phyloP scores from a whole-genome alignment of 2,113 vertebrate genomes.

The Nothocercus nigrocapillus region DNA sequence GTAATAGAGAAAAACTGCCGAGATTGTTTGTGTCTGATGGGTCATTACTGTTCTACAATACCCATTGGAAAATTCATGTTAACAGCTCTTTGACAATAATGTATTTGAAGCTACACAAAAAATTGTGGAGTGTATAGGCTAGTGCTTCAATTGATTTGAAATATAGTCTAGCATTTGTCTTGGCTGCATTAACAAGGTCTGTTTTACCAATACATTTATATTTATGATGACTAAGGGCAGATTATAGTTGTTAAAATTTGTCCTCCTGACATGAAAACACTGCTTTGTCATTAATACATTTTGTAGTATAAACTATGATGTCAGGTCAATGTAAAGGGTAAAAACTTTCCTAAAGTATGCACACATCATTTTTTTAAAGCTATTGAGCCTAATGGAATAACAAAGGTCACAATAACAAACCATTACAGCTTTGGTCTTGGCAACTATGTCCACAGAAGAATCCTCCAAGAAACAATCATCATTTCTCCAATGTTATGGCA shows the following conservation, averaged over 20 bases:
- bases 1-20: background rate
- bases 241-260: slow-evolving; percentile 87
- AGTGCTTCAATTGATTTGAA: slow-evolving; percentile 78
- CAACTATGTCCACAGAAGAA: slow-evolving; percentile 81
- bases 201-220: slow-evolving; percentile 88
- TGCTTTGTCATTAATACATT: slow-evolving; percentile 85
- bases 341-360: slow-evolving; percentile 85
- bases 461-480: slow-evolving; percentile 84
- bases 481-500: slow-evolving; percentile 88
- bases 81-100: slow-evolving; percentile 61
- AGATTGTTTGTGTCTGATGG: slow-evolving; percentile 51
- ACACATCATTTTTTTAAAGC: slow-evolving; percentile 82
- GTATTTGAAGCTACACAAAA: slow-evolving; percentile 60
- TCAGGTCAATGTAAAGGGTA: slow-evolving; percentile 88
- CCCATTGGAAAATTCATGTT: slow-evolving; percentile 44
- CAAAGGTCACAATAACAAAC: slow-evolving; percentile 98
- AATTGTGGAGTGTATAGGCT: slow-evolving; percentile 37
- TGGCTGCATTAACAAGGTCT: slow-evolving; percentile 84
- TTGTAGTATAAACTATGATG: slow-evolving; percentile 84
- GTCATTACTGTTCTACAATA: slow-evolving; percentile 65
- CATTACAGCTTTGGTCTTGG: slow-evolving; percentile 90
- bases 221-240: slow-evolving; percentile 84
- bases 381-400: slow-evolving; percentile 94
- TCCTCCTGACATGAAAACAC: slow-evolving; percentile 84
- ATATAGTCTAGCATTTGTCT: slow-evolving; percentile 81